Percentiles rank a stretch among this genome's conserved stretches.
These are phyloP conservation scores for Gobiocypris rarus DNA, from an alignment of 2,113 vertebrate species.

Conservation along the genomic window DNA sequence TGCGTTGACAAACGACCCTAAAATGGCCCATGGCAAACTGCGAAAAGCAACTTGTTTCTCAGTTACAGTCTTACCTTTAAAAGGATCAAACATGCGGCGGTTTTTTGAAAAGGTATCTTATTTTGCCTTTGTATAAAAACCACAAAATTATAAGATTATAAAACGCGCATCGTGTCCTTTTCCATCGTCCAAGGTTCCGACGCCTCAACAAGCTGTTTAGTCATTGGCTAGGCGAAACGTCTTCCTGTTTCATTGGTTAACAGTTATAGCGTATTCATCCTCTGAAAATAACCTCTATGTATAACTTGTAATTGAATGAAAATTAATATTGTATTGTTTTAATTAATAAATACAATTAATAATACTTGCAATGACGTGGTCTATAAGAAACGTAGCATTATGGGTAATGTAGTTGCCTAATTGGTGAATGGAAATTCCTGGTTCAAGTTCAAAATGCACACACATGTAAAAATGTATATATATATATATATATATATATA, in stretches of 20 bases:
- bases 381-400: constrained; percentile 20
- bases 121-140: constrained; percentile 1
- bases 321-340: not conserved
- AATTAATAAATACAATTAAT: not conserved
- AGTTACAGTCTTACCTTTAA: constrained; percentile 60
- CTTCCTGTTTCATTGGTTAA: constrained; percentile 16
- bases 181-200: constrained; percentile 44
- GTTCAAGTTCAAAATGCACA: no score
- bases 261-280: not conserved
- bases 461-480: no score
- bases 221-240: constrained; percentile 65
- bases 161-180: constrained; percentile 43
- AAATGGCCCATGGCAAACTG: constrained; percentile 33
- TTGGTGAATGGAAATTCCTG: constrained; percentile 61
- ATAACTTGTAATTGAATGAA: not conserved
- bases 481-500: no score
- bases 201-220: constrained; percentile 61
- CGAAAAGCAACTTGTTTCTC: not conserved
- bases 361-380: not conserved
- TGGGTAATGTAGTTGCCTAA: constrained; percentile 70
- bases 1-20: constrained; percentile 78
- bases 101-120: not conserved
- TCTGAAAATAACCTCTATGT: not conserved
- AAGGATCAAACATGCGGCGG: not conserved
- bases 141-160: constrained; percentile 56